These are phyloP conservation scores for Drosophila sproati DNA, from an alignment of 1,140 invertebrate species.

Conservation along the genomic window DNA sequence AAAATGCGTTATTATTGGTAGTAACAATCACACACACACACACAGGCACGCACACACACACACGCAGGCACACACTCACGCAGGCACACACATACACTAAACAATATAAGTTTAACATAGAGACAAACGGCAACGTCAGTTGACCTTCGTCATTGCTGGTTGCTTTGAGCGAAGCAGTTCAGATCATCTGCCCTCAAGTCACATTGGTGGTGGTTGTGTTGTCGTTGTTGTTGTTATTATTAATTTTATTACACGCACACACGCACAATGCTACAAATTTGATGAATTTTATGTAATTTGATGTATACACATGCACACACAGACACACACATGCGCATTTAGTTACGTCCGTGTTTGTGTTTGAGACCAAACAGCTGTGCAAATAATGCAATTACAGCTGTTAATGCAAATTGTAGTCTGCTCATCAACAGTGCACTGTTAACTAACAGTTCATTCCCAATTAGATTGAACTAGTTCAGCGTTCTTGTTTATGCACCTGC, in stretches of 20 bases:
- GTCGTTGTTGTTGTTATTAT: slow-evolving; percentile 8
- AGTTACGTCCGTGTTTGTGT: slow-evolving; percentile 1
- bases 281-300: slow-evolving; percentile 46
- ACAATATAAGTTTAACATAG: slow-evolving; percentile 34
- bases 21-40: slow-evolving; percentile 8
- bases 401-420: slow-evolving; percentile 35
- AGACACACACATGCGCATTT: not conserved
- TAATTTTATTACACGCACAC: not conserved
- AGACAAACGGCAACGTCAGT: slow-evolving; percentile 45
- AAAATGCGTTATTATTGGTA: slow-evolving; percentile 19
- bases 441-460: slow-evolving; percentile 36
- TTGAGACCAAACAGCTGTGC: slow-evolving; percentile 38
- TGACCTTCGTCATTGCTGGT: slow-evolving; percentile 53
- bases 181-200: slow-evolving; percentile 10
- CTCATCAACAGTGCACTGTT: slow-evolving; percentile 24
- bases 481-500: slow-evolving; percentile 40
- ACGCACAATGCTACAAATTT: slow-evolving; percentile 14
- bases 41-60: not conserved
- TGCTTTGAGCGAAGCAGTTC: slow-evolving; percentile 8
- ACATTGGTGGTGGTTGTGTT: slow-evolving; percentile 3
- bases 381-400: slow-evolving; percentile 53
- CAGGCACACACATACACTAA: not conserved
- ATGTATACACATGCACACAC: not conserved
- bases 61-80: not conserved
- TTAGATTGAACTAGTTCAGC: slow-evolving; percentile 36